A percentile compares a stretch with the other conserved stretches of the same genome.
These are phyloP conservation scores for Cranoglanis bouderius DNA, from an alignment of 2,113 vertebrate genomes.

Conservation along the genomic window DNA sequence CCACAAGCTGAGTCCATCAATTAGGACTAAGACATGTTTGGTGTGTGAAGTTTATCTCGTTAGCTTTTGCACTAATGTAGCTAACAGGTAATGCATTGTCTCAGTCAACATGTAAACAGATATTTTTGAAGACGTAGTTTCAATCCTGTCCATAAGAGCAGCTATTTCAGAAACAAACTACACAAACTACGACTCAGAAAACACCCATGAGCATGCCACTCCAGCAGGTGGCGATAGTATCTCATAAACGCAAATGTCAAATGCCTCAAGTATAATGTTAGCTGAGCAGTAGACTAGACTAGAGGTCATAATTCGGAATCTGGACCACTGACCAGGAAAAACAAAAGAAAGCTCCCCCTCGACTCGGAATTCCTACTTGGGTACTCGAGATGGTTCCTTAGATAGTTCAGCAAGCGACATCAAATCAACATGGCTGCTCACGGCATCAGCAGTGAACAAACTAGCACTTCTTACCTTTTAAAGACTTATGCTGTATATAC, in stretches of 20 bases:
- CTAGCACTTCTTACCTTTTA: no score
- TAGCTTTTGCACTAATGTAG: not conserved
- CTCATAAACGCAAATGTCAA: not conserved
- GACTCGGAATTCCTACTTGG: not conserved
- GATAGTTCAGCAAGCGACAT: no score
- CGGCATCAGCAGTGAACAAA: no score
- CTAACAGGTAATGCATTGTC: not conserved
- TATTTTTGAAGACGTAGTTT: not conserved
- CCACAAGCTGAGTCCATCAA: not conserved
- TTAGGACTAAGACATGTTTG: not conserved
- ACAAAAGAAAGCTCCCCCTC: not conserved
- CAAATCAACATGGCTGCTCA: no score
- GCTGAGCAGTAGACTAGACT: not conserved
- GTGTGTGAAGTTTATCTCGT: not conserved
- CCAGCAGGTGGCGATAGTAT: not conserved
- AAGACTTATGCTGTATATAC: no score
- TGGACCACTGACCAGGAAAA: not conserved
- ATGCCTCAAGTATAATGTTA: not conserved
- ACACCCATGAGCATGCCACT: not conserved
- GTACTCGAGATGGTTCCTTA: not conserved
- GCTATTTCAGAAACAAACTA: not conserved
- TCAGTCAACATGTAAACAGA: not conserved
- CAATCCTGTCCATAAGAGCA: not conserved
- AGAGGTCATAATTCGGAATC: not conserved
- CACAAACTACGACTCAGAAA: no score